Base-by-base conservation (phyloP, 1,140 invertebrate genomes). In the Palaemon carinicauda region DNA sequence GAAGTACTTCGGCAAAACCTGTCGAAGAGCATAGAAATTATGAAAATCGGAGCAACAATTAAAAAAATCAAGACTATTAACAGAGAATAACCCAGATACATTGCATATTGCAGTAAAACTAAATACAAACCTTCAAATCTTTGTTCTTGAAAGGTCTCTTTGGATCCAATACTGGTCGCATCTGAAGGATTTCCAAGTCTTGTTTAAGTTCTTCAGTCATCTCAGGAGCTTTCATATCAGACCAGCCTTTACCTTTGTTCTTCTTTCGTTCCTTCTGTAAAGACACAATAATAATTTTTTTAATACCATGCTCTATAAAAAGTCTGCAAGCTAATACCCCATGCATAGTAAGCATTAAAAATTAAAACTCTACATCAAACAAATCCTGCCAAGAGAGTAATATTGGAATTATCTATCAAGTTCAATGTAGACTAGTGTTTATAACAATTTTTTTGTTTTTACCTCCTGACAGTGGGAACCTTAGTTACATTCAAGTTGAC, bases 71-170 rank as follows among this genome's bases (percentile, higher is more conserved):
- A 1, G 65, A 3, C 15, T 69, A 10, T 15, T 24, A n/a, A n/a
- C n/a, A n/a, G 15, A 12, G 4, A 9, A 79, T 7, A 29, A 14
- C 27, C 51, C 21, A 3, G 29, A 29, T 17, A 14, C 31, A 52
- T 29, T 17, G 31, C 3, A 79, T 7, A 7, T 24, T 2, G 24
- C n/a, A 56, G 21, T 29, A 2, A 53, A 14, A 14, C 21, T 17
- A n/a, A n/a, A n/a, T n/a, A n/a, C 65, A 50, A n/a, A 86, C 84
- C 84, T 86, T 86, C 53, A 95, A 93, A 91, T 98, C 96, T 91
- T 97, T 97, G 89, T 96, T 96, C 91, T 98, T 98, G 91, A 98
- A 99, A 90, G 98, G 98, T 80, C 94, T 94, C 91, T 98, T 98
- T 0, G 96, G 95, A 93, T 99, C 96, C 3, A 99, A 92, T 7